A percentile compares a stretch with the other conserved stretches of the same genome.
These are phyloP conservation scores for Rhinichthys klamathensis DNA, from an alignment of 2,113 vertebrate genomes.

Conservation along the genomic window DNA sequence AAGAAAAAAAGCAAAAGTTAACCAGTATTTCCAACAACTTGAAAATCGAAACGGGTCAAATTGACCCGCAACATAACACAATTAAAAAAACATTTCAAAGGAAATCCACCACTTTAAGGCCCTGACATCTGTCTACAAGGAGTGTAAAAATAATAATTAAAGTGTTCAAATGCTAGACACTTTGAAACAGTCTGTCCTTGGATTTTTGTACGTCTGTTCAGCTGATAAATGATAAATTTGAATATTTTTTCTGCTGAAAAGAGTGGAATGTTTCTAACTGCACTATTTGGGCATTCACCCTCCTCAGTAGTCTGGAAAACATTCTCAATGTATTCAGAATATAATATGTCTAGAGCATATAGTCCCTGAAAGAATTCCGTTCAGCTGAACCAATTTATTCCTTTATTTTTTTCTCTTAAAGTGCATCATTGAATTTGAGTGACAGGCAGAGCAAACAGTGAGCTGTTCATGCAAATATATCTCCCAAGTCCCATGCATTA, in stretches of 20 bases:
- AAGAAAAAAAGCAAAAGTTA: too few relatives aligned
- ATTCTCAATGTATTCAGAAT: slow-evolving; percentile 2
- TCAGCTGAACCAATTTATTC: slow-evolving; percentile 7
- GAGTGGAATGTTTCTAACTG: background rate
- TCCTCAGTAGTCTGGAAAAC: background rate
- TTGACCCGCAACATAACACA: too few relatives aligned
- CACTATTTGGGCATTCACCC: background rate
- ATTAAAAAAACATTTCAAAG: background rate
- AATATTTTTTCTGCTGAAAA: background rate
- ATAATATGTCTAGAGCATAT: background rate
- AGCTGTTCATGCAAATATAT: slow-evolving; percentile 22
- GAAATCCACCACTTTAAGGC: background rate
- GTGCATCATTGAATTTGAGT: slow-evolving; percentile 27
- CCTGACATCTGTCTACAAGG: background rate
- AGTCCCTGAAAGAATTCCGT: background rate
- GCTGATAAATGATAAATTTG: background rate
- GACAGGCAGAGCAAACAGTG: slow-evolving; percentile 16
- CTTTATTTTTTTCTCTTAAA: background rate
- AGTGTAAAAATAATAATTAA: background rate
- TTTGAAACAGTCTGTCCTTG: background rate
- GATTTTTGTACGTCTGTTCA: background rate
- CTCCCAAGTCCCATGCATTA: background rate
- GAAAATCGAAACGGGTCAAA: too few relatives aligned
- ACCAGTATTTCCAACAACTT: too few relatives aligned
- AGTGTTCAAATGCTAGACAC: background rate